A percentile compares a stretch with the other conserved stretches of the same genome.
These are phyloP conservation scores for Bursaphelenchus okinawaensis DNA, from an alignment of 2,888 invertebrate genomes.

Conservation along the genomic window DNA sequence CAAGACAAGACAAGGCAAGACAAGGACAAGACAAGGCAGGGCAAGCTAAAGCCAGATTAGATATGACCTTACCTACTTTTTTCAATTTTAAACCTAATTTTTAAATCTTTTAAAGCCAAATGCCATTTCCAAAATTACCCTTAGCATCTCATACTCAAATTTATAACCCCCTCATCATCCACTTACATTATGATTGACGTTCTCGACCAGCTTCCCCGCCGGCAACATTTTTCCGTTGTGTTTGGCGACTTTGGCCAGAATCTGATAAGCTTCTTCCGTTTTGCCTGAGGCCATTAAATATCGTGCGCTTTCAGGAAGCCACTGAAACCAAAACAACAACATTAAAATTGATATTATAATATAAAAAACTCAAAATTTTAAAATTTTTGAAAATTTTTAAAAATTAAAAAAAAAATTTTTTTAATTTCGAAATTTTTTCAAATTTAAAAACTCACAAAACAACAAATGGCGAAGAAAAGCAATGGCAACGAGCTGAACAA, in stretches of 20 bases:
- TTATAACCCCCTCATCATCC: too few species aligned
- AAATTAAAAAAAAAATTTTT: neutral
- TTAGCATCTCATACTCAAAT: too few species aligned
- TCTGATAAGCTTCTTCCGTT: slow-evolving; percentile 76
- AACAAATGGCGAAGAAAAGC: slow-evolving; percentile 68
- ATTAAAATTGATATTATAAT: too few species aligned
- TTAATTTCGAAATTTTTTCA: too few species aligned
- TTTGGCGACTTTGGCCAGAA: slow-evolving; percentile 76
- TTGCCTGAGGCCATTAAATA: slow-evolving; percentile 81
- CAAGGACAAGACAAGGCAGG: too few species aligned
- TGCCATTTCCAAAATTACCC: too few species aligned
- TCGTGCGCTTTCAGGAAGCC: slow-evolving; percentile 87
- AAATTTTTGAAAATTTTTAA: slow-evolving; percentile 3
- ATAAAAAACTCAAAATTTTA: too few species aligned
- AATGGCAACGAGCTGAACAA: slow-evolving; percentile 84
- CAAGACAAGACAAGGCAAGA: too few species aligned
- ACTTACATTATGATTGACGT: slow-evolving; percentile 28
- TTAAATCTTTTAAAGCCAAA: neutral
- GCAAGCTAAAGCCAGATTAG: too few species aligned
- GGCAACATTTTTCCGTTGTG: slow-evolving; percentile 85
- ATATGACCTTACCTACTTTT: neutral
- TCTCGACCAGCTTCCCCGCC: slow-evolving; percentile 75
- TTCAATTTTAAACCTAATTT: neutral
- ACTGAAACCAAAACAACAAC: too few species aligned
- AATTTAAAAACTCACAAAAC: slow-evolving; percentile 59